Conservation (phyloP, 1,140 invertebrate genomes). For the Ylistrum balloti region DNA sequence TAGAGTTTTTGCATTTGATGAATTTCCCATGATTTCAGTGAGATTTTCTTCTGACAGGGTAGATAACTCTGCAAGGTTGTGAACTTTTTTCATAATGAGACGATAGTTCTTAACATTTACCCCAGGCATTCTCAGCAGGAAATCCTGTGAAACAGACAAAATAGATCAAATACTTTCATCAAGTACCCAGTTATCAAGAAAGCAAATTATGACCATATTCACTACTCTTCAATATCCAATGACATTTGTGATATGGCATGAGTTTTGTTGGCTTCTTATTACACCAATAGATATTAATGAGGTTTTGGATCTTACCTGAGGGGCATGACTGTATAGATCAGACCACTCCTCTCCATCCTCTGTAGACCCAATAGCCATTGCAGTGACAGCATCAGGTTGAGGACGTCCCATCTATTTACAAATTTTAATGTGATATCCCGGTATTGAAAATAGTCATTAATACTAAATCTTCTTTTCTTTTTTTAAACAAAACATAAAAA, state of each 20-base stretch:
- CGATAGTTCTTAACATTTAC: slow-evolving; percentile 94
- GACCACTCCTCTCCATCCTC: slow-evolving; percentile 71
- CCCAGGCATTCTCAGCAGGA: slow-evolving; percentile 94
- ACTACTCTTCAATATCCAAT: neutral
- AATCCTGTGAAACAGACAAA: slow-evolving; percentile 86
- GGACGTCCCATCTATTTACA: slow-evolving; percentile 79
- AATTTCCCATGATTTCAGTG: slow-evolving; percentile 86
- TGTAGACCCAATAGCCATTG: slow-evolving; percentile 81
- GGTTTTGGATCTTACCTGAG: slow-evolving; percentile 74
- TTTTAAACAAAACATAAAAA: no score
- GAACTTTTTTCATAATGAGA: slow-evolving; percentile 89
- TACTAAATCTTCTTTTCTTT: no score
- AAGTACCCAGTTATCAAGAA: no score
- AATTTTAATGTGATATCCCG: neutral
- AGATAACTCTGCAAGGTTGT: slow-evolving; percentile 86
- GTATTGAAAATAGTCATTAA: no score
- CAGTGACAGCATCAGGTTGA: slow-evolving; percentile 89
- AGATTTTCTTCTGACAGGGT: slow-evolving; percentile 85
- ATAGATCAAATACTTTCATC: no score
- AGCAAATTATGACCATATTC: no score
- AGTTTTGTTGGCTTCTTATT: slow-evolving; percentile 78
- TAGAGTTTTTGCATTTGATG: slow-evolving; percentile 80
- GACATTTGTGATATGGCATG: slow-evolving; percentile 65
- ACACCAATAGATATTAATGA: slow-evolving; percentile 61
- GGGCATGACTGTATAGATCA: slow-evolving; percentile 81